Evolutionary conservation across 2,888 invertebrate genomes (phyloP).

Genomic region (Tetramorium bicarinatum): DNA sequence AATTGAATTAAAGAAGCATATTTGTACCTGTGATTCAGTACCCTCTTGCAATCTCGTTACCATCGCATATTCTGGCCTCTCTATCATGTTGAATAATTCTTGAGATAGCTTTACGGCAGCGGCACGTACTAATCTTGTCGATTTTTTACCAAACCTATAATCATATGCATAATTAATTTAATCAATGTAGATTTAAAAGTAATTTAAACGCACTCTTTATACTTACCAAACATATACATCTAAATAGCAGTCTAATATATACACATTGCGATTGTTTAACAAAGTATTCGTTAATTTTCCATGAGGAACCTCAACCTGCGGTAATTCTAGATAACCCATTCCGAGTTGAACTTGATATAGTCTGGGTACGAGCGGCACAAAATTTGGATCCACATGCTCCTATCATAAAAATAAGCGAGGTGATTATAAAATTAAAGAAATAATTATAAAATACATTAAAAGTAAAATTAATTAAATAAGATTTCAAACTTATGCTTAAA

Average conservation of each 20-base stretch:
- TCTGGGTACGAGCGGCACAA: slow-evolving; percentile 90
- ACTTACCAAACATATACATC: slow-evolving; percentile 98
- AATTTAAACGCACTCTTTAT: slow-evolving; percentile 16
- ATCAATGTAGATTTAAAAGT: background rate
- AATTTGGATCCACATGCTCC: slow-evolving; percentile 92
- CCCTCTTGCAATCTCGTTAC: slow-evolving; percentile 97
- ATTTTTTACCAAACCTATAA: slow-evolving; percentile 98
- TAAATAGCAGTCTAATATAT: slow-evolving; percentile 97
- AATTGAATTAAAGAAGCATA: background rate
- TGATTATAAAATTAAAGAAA: slow-evolving; percentile 23
- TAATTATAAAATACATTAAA: slow-evolving; percentile 53
- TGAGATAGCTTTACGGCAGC: slow-evolving; percentile 99
- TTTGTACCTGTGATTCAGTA: slow-evolving; percentile 92
- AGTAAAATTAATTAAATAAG: slow-evolving; percentile 9
- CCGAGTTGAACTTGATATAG: slow-evolving; percentile 98
- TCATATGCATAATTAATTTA: background rate
- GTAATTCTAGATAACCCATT: slow-evolving; percentile 99
- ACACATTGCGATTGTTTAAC: slow-evolving; percentile 96
- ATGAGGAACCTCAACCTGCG: slow-evolving; percentile 94
- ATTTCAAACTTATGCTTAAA: slow-evolving; percentile 1
- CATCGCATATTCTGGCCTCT: slow-evolving; percentile 94
- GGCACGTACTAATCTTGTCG: slow-evolving; percentile 96
- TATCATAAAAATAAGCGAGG: slow-evolving; percentile 78
- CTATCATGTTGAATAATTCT: slow-evolving; percentile 98
- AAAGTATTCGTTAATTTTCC: slow-evolving; percentile 92